These are phyloP conservation scores for Lepilemur septentrionalis DNA, from an alignment of 2,797 vertebrate species.

Conservation along the genomic window DNA sequence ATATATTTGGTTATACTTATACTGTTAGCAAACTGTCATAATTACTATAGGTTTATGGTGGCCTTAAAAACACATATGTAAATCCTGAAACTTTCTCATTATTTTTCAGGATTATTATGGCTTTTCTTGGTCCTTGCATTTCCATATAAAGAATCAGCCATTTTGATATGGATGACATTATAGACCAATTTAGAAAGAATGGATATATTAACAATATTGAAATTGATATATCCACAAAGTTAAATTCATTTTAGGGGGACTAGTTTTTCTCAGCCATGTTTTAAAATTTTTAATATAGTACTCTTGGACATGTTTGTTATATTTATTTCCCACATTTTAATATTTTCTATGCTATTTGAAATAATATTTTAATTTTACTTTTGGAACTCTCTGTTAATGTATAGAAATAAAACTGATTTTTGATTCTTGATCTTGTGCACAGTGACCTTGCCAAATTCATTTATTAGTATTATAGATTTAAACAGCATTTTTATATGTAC, in stretches of 20 bases:
- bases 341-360: background rate
- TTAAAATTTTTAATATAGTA: background rate
- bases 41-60: background rate
- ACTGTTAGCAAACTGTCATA: background rate
- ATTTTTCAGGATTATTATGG: background rate
- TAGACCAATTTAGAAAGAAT: background rate
- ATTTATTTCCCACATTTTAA: background rate
- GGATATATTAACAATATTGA: background rate
- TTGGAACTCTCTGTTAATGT: background rate
- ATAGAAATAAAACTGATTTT: slow-evolving; percentile 12
- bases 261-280: background rate
- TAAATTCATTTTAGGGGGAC: background rate
- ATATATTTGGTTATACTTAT: background rate
- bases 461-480: background rate
- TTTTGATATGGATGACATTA: background rate
- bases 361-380: slow-evolving; percentile 14
- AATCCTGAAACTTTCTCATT: background rate
- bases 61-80: background rate
- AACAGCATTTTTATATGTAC: background rate
- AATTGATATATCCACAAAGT: background rate
- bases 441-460: background rate
- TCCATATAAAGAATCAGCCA: background rate
- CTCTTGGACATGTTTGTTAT: background rate
- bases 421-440: background rate
- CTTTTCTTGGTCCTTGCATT: background rate